phyloP scores from a whole-genome alignment of 2,888 invertebrate genomes.

The Conops quadrifasciatus region DNA sequence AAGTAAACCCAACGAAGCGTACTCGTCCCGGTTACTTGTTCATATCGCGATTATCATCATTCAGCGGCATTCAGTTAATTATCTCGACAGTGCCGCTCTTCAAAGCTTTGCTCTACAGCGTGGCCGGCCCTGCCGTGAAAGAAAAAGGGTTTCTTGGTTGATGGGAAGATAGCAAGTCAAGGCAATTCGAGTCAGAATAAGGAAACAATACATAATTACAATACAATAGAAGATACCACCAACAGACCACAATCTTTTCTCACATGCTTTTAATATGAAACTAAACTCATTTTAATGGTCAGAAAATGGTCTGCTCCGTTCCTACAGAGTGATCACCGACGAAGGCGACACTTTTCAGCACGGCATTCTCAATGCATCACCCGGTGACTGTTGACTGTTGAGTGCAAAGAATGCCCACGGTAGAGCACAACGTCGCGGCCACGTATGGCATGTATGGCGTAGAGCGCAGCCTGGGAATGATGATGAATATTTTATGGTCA shows the following conservation, averaged over 20 bases:
- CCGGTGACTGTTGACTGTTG: background rate
- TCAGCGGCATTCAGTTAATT: conserved; percentile 9
- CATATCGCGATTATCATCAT: background rate
- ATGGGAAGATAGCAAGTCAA: background rate
- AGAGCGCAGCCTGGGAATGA: conserved; percentile 9
- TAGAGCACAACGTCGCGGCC: too few relatives aligned
- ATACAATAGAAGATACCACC: too few relatives aligned
- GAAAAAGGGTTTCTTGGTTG: background rate
- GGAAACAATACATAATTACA: background rate
- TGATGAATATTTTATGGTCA: conserved; percentile 10
- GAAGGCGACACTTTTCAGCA: background rate
- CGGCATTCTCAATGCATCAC: background rate
- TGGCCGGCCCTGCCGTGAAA: background rate
- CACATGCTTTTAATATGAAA: too few relatives aligned
- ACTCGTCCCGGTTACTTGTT: background rate
- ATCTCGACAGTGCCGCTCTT: background rate
- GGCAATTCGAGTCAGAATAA: background rate
- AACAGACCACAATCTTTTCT: too few relatives aligned
- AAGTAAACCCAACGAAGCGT: too few relatives aligned
- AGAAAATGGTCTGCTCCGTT: too few relatives aligned
- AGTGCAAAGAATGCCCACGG: too few relatives aligned
- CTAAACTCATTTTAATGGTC: too few relatives aligned
- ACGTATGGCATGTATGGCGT: background rate
- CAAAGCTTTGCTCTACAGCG: too few relatives aligned
- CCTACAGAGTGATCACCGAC: background rate